Conservation (phyloP, 2,888 invertebrate species). For the Strigamia crassipes region DNA sequence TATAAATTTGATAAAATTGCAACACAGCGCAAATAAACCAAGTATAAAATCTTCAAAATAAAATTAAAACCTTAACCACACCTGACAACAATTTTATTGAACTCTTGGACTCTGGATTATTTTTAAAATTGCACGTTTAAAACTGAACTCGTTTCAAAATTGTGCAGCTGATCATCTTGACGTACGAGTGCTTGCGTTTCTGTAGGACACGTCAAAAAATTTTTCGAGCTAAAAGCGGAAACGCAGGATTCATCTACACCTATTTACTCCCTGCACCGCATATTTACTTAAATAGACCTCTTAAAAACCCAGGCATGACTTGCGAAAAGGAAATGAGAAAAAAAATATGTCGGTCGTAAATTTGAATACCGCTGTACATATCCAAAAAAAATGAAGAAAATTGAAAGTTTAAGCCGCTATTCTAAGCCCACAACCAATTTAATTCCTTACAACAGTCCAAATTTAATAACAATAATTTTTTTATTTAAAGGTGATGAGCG, state of each 20-base stretch:
- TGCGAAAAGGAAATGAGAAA: conserved; percentile 40
- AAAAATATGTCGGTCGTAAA: conserved; percentile 34
- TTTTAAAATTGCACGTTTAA: too few relatives aligned
- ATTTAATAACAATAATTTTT: background rate
- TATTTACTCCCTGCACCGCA: conserved; percentile 35
- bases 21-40: too few relatives aligned
- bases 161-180: background rate
- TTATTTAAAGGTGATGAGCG: background rate
- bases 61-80: too few relatives aligned
- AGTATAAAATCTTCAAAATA: too few relatives aligned
- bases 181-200: background rate
- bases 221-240: background rate
- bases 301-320: conserved; percentile 28
- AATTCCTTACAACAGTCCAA: background rate
- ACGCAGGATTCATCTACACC: background rate
- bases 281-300: conserved; percentile 40
- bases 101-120: too few relatives aligned
- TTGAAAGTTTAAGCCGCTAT: conserved; percentile 7
- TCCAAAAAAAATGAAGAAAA: conserved; percentile 10
- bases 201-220: background rate
- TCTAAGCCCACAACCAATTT: background rate
- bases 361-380: background rate
- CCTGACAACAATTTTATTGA: too few relatives aligned
- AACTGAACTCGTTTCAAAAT: too few relatives aligned
- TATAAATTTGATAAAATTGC: too few relatives aligned